Base-by-base conservation (phyloP, 1,140 invertebrate genomes). In the Lucilia sericata region DNA sequence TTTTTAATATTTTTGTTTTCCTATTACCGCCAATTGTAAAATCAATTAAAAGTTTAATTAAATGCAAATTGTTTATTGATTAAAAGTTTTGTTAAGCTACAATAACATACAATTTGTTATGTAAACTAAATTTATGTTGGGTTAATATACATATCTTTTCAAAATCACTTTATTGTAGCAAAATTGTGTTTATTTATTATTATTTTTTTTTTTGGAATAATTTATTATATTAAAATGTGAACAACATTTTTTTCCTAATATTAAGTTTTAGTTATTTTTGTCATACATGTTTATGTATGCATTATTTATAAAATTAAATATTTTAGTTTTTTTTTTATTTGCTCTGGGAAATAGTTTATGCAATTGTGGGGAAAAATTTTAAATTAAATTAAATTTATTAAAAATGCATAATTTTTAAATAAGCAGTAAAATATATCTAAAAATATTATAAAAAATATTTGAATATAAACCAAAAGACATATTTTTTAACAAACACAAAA, bases 291-390 rank as follows among this genome's bases (percentile, higher is more conserved):
- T n/a, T n/a, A 36, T 36, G 13, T 36, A 76, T 76, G 74, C 25
- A 76, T 76, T 76, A 76, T 76, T 76, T 76, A 76, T 76, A 36
- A 76, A 76, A 76, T 36, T 76, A 76, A 76, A 76, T 76, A 30
- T 36, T 76, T 74, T 51, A 51, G 49, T 13, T 51, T 51, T 51
- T 7, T 36, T 36, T 36, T 36, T 36, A n/a, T n/a, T n/a, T n/a
- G n/a, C 8, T 36, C 36, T 36, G 8, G 36, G 36, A 36, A 36
- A 36, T 14, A 12, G 13, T 76, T 76, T 76, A 76, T 17, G 17
- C 36, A 21, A 70, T 70, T 70, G 60, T 70, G 60, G 60, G 19
- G 17, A n/a, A 21, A 36, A 36, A 36, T 36, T 36, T 36, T 4
- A 36, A 36, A 36, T 36, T 4, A 36, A 36, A 36, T 36, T 36